phyloP scores from a whole-genome alignment of 2,797 vertebrate species.

The Protonibea diacanthus region DNA sequence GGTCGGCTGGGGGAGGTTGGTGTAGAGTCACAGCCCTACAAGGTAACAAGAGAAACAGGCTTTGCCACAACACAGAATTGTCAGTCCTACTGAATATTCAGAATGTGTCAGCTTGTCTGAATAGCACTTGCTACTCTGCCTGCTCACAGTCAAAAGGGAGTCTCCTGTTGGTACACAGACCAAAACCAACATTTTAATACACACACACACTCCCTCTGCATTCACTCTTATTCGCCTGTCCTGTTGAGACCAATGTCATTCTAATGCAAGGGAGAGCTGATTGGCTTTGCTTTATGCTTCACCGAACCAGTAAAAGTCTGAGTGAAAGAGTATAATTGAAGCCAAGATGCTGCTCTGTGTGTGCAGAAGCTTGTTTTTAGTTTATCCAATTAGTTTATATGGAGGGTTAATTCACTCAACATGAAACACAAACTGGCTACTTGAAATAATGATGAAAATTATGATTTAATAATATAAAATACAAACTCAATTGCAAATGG shows the following conservation, averaged over 20 bases:
- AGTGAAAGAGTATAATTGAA: slow-evolving; percentile 2
- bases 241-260: background rate
- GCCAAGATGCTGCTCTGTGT: background rate
- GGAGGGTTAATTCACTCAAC: background rate
- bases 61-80: slow-evolving; percentile 60
- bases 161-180: slow-evolving; percentile 49
- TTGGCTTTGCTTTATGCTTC: background rate
- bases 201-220: background rate
- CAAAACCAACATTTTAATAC: slow-evolving; percentile 47
- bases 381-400: background rate
- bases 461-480: background rate
- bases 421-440: background rate
- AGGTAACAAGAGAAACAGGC: slow-evolving; percentile 53
- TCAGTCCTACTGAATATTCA: slow-evolving; percentile 65
- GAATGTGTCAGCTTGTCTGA: slow-evolving; percentile 49
- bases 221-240: background rate
- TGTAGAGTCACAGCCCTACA: slow-evolving; percentile 32
- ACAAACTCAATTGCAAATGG: background rate
- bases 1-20: background rate
- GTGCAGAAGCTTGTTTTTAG: background rate
- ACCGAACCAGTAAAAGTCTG: background rate
- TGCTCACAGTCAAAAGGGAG: slow-evolving; percentile 32
- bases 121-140: slow-evolving; percentile 67
- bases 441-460: background rate
- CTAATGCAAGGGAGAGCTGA: background rate